These are phyloP conservation scores for Elephas maximus DNA, from an alignment of 2,113 vertebrate species.

Conservation along the genomic window DNA sequence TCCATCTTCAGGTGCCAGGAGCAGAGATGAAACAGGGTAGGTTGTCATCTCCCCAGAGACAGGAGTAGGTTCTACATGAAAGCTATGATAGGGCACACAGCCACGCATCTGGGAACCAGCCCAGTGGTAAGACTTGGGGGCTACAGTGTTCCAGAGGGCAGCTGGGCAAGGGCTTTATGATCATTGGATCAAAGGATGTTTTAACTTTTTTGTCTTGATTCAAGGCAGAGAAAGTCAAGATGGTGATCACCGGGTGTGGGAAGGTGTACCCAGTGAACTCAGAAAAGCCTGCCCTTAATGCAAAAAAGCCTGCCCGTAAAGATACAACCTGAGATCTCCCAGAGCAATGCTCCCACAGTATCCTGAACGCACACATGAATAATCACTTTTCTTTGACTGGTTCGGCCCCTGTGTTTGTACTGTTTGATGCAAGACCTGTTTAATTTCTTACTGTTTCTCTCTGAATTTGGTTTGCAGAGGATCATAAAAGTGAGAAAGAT, in stretches of 20 bases:
- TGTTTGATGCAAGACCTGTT: background rate
- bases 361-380: background rate
- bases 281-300: background rate
- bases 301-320: background rate
- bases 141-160: background rate
- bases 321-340: background rate
- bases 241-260: background rate
- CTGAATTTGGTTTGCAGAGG: constrained; percentile 88
- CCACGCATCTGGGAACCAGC: background rate
- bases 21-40: background rate
- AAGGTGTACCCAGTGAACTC: background rate
- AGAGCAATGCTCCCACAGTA: background rate
- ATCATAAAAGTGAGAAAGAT: constrained; percentile 91
- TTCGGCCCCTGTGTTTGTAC: background rate
- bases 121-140: background rate
- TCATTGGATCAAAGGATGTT: background rate
- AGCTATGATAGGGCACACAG: background rate
- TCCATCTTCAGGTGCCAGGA: background rate
- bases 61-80: background rate
- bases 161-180: background rate
- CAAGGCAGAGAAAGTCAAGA: background rate
- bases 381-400: background rate
- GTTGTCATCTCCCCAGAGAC: background rate
- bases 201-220: background rate
- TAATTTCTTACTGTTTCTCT: constrained; percentile 38